Base-by-base conservation (phyloP, 2,888 invertebrate genomes). In the Parochlus steinenii region DNA sequence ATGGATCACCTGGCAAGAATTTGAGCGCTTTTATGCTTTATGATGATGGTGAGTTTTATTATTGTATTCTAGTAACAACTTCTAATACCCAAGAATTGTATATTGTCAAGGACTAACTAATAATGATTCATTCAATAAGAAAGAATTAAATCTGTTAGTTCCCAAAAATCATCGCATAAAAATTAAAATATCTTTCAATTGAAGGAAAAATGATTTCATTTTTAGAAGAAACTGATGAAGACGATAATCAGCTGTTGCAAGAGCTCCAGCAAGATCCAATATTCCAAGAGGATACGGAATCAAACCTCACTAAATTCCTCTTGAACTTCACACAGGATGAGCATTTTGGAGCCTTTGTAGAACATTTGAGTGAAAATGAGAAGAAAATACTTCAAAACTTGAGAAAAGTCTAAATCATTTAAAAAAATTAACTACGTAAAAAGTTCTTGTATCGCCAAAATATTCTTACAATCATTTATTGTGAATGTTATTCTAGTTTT, bases 221-320 rank as follows among this genome's bases (percentile, higher is more conserved):
- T 30, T 5, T n/a, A 36, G 36, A 36, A 7, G 36, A 36, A 23
- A 30, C 36, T 12, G 30, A 47, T 6, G 54, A 55, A 10, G 60
- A 62, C 31, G 65, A 65, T 30, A 63, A 63, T 42, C 59, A 67
- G 39, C 64, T 71, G 6, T 73, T 74, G 45, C 68, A 69, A 18
- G 72, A 74, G 44, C 56, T 71, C 7, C 48, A 67, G 29, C 63
- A 64, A 42, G 74, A 77, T 52, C 71, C 74, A 1, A 56, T 72
- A 11, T 68, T 69, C 46, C 64, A 67, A 40, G 52, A 74, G 16
- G 68, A 75, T 45, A 58, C 76, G 41, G 64, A 68, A 48, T 65
- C 67, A 24, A 73, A 71, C 50, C 52, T 77, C 28, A 65, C 67
- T 3, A 71, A 74, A 44, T 76, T 74, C 47, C 47, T 77, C 6